Percentiles rank a stretch among this genome's conserved stretches.
These are phyloP conservation scores for Drosophila pruinosa DNA, from an alignment of 1,140 invertebrate species.

Conservation along the genomic window DNA sequence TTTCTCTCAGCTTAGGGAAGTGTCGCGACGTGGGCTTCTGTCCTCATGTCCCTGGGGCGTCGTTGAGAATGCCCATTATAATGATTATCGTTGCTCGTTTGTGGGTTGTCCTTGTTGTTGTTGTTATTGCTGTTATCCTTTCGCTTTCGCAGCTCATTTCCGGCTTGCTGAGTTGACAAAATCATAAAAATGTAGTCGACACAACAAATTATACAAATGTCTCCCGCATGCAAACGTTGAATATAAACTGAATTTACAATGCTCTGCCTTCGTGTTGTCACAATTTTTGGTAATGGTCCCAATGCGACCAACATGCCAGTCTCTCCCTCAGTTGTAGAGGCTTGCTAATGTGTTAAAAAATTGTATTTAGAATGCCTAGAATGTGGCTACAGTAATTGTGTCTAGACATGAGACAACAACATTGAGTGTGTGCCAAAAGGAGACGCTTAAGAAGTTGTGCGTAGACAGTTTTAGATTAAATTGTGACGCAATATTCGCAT, in stretches of 20 bases:
- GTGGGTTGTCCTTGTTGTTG: conserved; percentile 43
- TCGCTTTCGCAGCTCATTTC: conserved; percentile 69
- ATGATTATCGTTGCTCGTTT: conserved; percentile 74
- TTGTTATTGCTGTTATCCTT: conserved; percentile 47
- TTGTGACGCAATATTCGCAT: background rate
- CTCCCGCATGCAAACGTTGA: conserved; percentile 54
- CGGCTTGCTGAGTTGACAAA: conserved; percentile 73
- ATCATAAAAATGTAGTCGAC: conserved; percentile 72
- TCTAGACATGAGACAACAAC: conserved; percentile 19
- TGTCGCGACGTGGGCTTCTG: conserved; percentile 3
- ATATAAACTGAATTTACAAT: conserved; percentile 60
- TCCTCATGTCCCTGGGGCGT: conserved; percentile 55
- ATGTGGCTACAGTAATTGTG: conserved; percentile 15
- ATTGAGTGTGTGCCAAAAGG: background rate
- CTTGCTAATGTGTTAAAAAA: conserved; percentile 30
- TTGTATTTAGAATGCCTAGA: conserved; percentile 13
- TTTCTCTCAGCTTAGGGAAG: background rate
- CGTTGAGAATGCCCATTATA: conserved; percentile 70
- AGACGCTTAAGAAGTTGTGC: background rate
- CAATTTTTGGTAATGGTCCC: conserved; percentile 69
- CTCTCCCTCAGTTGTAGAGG: background rate
- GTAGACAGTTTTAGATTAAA: background rate
- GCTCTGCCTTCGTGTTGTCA: conserved; percentile 36
- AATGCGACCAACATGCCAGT: conserved; percentile 25
- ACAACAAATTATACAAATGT: conserved; percentile 79